A percentile compares a stretch with the other conserved stretches of the same genome.
phyloP scores from a whole-genome alignment of 2,113 vertebrate species.

The Macquaria ambigua region DNA sequence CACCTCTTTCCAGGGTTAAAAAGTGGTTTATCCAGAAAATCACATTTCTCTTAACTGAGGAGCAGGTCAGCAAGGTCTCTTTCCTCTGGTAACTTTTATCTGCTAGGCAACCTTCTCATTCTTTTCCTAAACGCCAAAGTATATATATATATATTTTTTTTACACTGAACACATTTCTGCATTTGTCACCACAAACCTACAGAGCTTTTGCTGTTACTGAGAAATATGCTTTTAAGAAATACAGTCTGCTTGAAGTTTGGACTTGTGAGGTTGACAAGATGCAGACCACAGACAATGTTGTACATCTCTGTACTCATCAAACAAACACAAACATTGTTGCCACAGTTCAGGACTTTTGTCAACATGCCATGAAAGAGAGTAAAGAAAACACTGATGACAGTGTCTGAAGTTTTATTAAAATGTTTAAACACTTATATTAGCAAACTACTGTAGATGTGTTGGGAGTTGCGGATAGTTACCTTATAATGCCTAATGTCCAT shows the following conservation, averaged over 20 bases:
- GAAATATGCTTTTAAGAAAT: not conserved
- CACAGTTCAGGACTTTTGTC: not conserved
- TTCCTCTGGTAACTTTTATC: constrained; percentile 19
- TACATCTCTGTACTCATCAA: not conserved
- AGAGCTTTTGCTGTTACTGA: not conserved
- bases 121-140: not conserved
- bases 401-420: not conserved
- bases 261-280: not conserved
- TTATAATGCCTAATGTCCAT: not conserved
- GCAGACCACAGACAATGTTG: not conserved
- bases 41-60: not conserved
- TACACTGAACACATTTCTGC: not conserved
- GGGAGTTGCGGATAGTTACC: not conserved
- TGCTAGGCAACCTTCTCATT: not conserved
- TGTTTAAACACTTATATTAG: not conserved
- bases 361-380: too few relatives aligned
- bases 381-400: not conserved
- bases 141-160: not conserved
- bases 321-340: not conserved
- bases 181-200: not conserved
- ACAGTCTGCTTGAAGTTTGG: not conserved
- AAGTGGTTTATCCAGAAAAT: constrained; percentile 20
- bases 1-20: not conserved
- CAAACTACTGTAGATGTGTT: not conserved
- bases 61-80: not conserved